These are phyloP conservation scores for Cataglyphis hispanica DNA, from an alignment of 1,140 invertebrate genomes.

Conservation along the genomic window DNA sequence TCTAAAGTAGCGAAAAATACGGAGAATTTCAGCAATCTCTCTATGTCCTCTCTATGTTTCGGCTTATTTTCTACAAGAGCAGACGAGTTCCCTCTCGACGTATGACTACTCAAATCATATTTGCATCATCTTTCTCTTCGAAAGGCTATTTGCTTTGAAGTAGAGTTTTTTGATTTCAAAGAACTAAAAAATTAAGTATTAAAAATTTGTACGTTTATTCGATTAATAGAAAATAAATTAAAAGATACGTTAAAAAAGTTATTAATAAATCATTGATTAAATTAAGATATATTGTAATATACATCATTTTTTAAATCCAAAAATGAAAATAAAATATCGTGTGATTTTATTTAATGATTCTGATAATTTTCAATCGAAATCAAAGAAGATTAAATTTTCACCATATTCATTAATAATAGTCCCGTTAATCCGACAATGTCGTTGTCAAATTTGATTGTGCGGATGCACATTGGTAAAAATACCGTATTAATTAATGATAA, in stretches of 20 bases:
- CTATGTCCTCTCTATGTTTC: conserved; percentile 11
- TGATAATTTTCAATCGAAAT: background rate
- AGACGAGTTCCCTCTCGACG: conserved; percentile 17
- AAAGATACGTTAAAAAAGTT: background rate
- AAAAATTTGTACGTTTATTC: background rate
- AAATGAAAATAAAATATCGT: background rate
- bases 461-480: background rate
- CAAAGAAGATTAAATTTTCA: conserved; percentile 13
- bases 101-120: conserved; percentile 19
- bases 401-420: background rate
- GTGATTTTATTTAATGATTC: background rate
- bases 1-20: conserved; percentile 33
- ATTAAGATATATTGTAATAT: background rate
- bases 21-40: conserved; percentile 52
- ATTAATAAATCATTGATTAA: background rate
- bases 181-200: background rate
- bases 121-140: conserved; percentile 12
- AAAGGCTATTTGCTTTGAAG: background rate
- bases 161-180: conserved; percentile 4
- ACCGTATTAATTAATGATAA: background rate
- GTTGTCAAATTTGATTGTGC: background rate
- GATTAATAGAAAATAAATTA: background rate
- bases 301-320: background rate
- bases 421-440: background rate
- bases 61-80: conserved; percentile 44